Percentiles rank a stretch among this genome's conserved stretches.
Conservation (phyloP, 2,888 invertebrate species). For the Folsomia manolachei region DNA sequence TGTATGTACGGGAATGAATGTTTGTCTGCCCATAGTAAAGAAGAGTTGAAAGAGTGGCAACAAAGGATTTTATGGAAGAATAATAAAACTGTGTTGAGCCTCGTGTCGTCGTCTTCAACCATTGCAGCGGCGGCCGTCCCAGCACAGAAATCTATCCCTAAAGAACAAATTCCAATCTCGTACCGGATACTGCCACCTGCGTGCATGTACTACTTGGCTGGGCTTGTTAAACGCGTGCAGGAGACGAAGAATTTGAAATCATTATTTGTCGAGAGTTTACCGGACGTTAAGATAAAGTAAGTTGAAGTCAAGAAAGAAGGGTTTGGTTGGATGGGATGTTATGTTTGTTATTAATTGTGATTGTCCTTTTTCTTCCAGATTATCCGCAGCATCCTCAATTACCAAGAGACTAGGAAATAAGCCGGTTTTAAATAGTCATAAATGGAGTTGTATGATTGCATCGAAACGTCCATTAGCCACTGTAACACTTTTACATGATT, state of each 20-base stretch:
- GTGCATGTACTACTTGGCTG: slow-evolving; percentile 41
- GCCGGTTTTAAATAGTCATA: slow-evolving; percentile 21
- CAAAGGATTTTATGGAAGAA: slow-evolving; percentile 53
- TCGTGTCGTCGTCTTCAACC: background rate
- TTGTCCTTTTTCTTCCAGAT: background rate
- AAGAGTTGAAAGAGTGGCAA: slow-evolving; percentile 71
- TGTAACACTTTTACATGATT: slow-evolving; percentile 37
- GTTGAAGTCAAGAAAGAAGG: too few species aligned
- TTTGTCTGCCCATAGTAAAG: slow-evolving; percentile 69
- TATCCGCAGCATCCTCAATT: background rate
- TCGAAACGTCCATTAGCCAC: slow-evolving; percentile 35
- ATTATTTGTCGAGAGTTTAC: slow-evolving; percentile 41
- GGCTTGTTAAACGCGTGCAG: slow-evolving; percentile 39
- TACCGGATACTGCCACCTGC: slow-evolving; percentile 28
- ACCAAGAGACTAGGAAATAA: slow-evolving; percentile 4
- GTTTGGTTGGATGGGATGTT: slow-evolving; percentile 1
- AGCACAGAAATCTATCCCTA: slow-evolving; percentile 10
- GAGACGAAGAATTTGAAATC: slow-evolving; percentile 40
- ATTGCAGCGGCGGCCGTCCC: slow-evolving; percentile 5
- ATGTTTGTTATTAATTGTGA: background rate
- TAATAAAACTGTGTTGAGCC: background rate
- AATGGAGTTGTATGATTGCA: slow-evolving; percentile 36
- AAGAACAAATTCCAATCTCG: slow-evolving; percentile 24
- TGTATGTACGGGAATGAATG: slow-evolving; percentile 71
- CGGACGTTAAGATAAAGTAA: slow-evolving; percentile 43